Percentiles rank a stretch among this genome's conserved stretches.
Evolutionary conservation across 2,113 vertebrate genomes (phyloP).

Genomic region (Clupea harengus): DNA sequence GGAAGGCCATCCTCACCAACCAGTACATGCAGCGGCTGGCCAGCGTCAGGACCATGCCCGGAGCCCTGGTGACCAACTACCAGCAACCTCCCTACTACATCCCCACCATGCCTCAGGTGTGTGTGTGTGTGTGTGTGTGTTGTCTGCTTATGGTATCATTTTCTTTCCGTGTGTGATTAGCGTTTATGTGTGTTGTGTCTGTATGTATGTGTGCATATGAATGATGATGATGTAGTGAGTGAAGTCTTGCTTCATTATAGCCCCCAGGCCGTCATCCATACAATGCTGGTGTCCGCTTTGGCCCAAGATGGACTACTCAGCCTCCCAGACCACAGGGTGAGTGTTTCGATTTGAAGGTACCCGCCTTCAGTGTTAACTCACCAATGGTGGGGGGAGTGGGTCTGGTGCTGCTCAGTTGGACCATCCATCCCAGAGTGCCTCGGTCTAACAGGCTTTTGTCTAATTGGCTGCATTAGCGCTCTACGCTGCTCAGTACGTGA

Average conservation of each 20-base stretch:
- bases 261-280: constrained; percentile 70
- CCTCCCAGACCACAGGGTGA: constrained; percentile 79
- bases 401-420: not conserved
- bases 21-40: constrained; percentile 93
- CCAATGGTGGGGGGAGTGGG: not conserved
- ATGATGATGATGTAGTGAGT: not conserved
- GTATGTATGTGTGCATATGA: constrained; percentile 57
- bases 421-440: not conserved
- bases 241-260: constrained; percentile 56
- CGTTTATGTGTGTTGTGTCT: not conserved
- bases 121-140: too few species aligned
- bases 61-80: constrained; percentile 81
- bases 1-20: constrained; percentile 93
- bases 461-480: constrained; percentile 51
- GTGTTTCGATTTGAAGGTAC: constrained; percentile 13
- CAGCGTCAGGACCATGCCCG: constrained; percentile 76
- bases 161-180: not conserved
- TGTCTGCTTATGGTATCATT: not conserved
- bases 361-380: not conserved
- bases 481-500: constrained; percentile 66
- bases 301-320: constrained; percentile 81
- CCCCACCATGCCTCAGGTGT: constrained; percentile 84
- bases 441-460: not conserved
- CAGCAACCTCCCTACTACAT: constrained; percentile 84
- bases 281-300: constrained; percentile 64